These are phyloP conservation scores for Craniophora ligustri DNA, from an alignment of 2,888 invertebrate genomes.

Conservation along the genomic window DNA sequence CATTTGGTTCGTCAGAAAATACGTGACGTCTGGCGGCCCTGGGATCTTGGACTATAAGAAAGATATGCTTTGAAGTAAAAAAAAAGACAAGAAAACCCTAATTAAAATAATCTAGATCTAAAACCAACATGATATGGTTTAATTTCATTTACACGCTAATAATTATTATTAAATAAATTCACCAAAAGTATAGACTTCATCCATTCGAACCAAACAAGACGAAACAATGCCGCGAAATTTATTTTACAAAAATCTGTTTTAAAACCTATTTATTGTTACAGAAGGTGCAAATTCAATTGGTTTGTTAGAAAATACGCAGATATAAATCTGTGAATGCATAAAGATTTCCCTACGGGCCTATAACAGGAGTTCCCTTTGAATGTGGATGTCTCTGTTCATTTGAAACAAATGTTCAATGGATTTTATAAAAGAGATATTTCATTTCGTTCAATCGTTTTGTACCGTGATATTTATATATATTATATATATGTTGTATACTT, in stretches of 20 bases:
- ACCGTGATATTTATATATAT: too few relatives aligned
- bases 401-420: slow-evolving; percentile 39
- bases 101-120: too few relatives aligned
- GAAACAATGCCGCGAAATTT: slow-evolving; percentile 1
- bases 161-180: too few relatives aligned
- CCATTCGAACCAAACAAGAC: background rate
- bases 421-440: slow-evolving; percentile 25
- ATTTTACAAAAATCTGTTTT: slow-evolving; percentile 17
- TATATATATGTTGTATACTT: too few relatives aligned
- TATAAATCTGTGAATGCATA: slow-evolving; percentile 59
- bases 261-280: slow-evolving; percentile 30
- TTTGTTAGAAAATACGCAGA: slow-evolving; percentile 17
- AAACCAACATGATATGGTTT: too few relatives aligned
- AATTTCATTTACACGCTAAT: too few relatives aligned
- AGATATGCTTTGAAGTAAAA: too few relatives aligned
- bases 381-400: slow-evolving; percentile 17
- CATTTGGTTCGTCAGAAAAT: too few relatives aligned
- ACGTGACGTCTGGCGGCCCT: too few relatives aligned
- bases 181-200: too few relatives aligned
- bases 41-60: too few relatives aligned
- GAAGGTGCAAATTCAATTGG: slow-evolving; percentile 27
- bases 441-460: background rate
- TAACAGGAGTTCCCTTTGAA: slow-evolving; percentile 53
- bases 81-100: too few relatives aligned
- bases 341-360: slow-evolving; percentile 66